phyloP scores from a whole-genome alignment of 2,113 vertebrate species.

The Sceloporus undulatus region DNA sequence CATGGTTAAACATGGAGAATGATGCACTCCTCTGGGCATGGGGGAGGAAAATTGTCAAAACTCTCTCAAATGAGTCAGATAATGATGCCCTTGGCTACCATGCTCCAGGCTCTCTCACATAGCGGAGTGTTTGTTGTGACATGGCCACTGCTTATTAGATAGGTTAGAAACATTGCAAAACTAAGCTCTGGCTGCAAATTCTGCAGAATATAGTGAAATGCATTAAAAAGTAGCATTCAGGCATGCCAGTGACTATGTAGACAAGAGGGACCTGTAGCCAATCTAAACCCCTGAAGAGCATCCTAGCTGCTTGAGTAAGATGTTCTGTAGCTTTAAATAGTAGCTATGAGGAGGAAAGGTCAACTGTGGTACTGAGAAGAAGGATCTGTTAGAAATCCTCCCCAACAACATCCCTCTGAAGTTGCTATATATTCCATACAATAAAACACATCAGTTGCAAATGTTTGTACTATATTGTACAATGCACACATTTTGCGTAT shows the following conservation, averaged over 20 bases:
- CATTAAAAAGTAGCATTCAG: background rate
- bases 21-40: background rate
- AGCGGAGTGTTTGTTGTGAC: background rate
- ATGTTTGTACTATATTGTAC: background rate
- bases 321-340: background rate
- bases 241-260: background rate
- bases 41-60: background rate
- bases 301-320: background rate
- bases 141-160: background rate
- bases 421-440: no score
- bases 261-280: background rate
- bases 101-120: background rate
- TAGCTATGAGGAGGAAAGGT: background rate
- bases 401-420: no score
- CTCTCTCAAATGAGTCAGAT: background rate
- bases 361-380: background rate
- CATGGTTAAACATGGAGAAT: background rate
- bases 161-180: background rate
- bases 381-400: no score
- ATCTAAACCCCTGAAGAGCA: no score
- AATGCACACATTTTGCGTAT: background rate
- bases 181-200: background rate
- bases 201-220: background rate
- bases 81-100: background rate
- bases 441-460: background rate